A percentile compares a stretch with the other conserved stretches of the same genome.
phyloP scores from a whole-genome alignment of 2,797 vertebrate species.

The Malacoctenus gilli region DNA sequence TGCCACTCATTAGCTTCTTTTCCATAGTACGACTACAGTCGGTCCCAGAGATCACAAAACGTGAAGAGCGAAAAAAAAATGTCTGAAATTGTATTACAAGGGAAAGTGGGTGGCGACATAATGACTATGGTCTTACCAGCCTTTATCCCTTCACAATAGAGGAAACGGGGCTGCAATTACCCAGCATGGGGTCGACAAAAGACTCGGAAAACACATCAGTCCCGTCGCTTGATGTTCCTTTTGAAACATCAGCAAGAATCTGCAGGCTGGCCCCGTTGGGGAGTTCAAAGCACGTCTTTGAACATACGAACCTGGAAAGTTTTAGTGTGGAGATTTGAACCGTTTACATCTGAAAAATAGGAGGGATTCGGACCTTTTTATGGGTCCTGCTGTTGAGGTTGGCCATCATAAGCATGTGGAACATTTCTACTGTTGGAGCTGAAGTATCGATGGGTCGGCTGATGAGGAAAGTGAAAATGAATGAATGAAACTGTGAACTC shows the following conservation, averaged over 20 bases:
- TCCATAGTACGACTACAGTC: slow-evolving; percentile 35
- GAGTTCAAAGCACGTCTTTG: slow-evolving; percentile 11
- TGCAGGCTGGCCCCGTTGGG: too few relatives aligned
- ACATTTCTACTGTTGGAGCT: too few relatives aligned
- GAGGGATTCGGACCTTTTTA: too few relatives aligned
- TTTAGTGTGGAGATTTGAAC: too few relatives aligned
- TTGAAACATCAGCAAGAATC: slow-evolving; percentile 30
- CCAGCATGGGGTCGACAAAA: slow-evolving; percentile 55
- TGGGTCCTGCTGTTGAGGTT: too few relatives aligned
- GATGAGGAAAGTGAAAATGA: too few relatives aligned
- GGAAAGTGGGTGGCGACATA: slow-evolving; percentile 38
- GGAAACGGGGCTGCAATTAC: slow-evolving; percentile 61
- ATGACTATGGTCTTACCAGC: slow-evolving; percentile 44
- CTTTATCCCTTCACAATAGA: slow-evolving; percentile 45
- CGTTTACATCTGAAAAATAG: too few relatives aligned
- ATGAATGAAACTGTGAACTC: too few relatives aligned
- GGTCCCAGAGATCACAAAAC: slow-evolving; percentile 44
- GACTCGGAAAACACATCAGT: slow-evolving; percentile 60
- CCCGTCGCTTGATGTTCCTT: slow-evolving; percentile 54
- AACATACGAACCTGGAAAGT: slow-evolving; percentile 24
- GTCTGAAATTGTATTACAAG: slow-evolving; percentile 35
- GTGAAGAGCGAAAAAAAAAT: slow-evolving; percentile 42
- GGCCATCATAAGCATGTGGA: too few relatives aligned
- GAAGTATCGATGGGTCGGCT: too few relatives aligned
- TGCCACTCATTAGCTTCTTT: slow-evolving; percentile 51